phyloP scores from a whole-genome alignment of 2,797 vertebrate species.

The Prionace glauca region DNA sequence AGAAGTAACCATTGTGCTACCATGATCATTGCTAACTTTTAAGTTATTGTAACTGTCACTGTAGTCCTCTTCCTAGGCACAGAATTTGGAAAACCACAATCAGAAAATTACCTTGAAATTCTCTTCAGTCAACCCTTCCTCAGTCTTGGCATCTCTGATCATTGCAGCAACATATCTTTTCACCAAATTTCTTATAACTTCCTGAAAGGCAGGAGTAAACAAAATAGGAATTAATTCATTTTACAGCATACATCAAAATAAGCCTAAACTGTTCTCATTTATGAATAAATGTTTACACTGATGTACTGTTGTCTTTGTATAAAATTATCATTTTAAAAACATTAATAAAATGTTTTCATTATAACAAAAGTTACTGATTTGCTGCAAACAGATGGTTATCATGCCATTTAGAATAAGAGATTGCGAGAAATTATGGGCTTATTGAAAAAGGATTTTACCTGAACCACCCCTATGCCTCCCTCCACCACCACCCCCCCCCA shows the following conservation, averaged over 20 bases:
- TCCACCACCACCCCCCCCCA: too few relatives aligned
- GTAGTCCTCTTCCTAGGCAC: background rate
- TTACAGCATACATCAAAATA: background rate
- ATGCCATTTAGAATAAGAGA: background rate
- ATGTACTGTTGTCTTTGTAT: background rate
- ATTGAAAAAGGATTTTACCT: background rate
- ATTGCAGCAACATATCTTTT: conserved; percentile 93
- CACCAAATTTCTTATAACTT: conserved; percentile 86
- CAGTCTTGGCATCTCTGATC: conserved; percentile 93
- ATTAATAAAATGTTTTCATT: background rate
- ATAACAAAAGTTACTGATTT: background rate
- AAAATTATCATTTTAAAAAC: background rate
- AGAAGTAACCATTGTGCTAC: too few relatives aligned
- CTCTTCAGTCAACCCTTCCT: conserved; percentile 89
- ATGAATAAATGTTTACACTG: background rate
- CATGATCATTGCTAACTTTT: background rate
- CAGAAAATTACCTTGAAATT: conserved; percentile 82
- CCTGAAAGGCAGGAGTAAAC: conserved; percentile 56
- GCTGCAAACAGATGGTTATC: background rate
- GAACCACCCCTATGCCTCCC: too few relatives aligned
- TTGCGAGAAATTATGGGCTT: background rate
- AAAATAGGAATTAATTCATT: background rate
- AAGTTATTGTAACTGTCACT: background rate
- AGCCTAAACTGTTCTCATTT: background rate
- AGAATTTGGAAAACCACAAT: background rate